Conservation (phyloP, 2,113 vertebrate genomes). For the Colaptes auratus region DNA sequence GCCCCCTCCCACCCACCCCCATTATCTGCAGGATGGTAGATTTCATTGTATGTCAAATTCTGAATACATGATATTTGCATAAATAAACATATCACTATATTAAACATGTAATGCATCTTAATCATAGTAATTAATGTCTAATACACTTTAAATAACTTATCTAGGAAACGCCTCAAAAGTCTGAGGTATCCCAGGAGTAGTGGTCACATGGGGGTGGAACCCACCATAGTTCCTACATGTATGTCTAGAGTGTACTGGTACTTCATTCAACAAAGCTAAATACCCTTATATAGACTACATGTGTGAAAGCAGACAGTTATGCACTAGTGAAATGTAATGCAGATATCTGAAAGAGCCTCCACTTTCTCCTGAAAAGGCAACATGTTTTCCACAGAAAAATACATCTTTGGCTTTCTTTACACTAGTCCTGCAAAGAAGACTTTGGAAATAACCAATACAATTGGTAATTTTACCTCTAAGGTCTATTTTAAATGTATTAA, state of each 20-base stretch:
- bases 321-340: neutral
- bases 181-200: neutral
- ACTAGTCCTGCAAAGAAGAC: rapidly evolving
- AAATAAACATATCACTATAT: neutral
- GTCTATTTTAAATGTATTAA: neutral
- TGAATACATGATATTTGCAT: neutral
- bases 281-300: neutral
- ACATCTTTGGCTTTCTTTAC: neutral
- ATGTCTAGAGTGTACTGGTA: neutral
- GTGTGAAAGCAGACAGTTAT: neutral
- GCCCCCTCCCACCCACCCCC: too few relatives aligned
- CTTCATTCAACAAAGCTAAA: neutral
- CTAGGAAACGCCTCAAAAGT: neutral
- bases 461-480: neutral
- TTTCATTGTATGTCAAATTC: neutral
- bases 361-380: neutral
- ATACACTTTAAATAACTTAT: neutral
- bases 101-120: neutral
- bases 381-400: neutral
- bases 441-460: neutral
- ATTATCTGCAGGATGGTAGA: too few relatives aligned
- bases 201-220: neutral
- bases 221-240: neutral
- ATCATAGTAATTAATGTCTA: neutral
- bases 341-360: neutral